Evolutionary conservation across 2,888 invertebrate species (phyloP).

Genomic region (Saturnia pavonia): DNA sequence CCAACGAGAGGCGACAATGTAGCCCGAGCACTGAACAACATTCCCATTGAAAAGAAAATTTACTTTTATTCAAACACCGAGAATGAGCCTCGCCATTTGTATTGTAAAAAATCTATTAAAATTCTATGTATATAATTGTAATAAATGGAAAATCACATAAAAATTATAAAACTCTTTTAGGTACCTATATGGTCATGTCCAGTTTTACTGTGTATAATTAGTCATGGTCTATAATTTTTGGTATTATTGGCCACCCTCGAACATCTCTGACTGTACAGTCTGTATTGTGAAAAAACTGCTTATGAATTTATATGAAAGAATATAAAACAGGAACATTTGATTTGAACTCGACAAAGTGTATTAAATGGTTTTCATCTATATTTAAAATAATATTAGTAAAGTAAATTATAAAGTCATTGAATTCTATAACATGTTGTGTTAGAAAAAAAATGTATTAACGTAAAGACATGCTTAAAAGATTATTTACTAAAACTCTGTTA

Average conservation of each 20-base stretch:
- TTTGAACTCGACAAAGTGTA: no score
- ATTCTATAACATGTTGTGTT: background rate
- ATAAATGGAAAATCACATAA: background rate
- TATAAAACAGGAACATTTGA: no score
- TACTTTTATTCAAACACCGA: slow-evolving; percentile 65
- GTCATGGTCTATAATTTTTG: no score
- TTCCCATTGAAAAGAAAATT: slow-evolving; percentile 77
- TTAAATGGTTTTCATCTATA: no score
- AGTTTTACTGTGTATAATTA: no score
- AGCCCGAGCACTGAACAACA: slow-evolving; percentile 70
- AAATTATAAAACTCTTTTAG: no score
- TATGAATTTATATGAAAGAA: no score
- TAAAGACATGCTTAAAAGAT: background rate
- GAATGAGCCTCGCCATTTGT: slow-evolving; percentile 54
- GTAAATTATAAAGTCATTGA: background rate
- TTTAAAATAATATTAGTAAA: background rate
- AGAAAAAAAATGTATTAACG: background rate
- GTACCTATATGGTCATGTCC: background rate
- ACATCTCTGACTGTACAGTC: no score
- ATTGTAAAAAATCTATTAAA: background rate
- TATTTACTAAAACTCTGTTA: no score
- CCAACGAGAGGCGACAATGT: slow-evolving; percentile 79
- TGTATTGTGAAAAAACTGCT: no score
- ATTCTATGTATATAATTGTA: background rate
- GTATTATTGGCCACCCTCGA: no score